Conservation (phyloP, 1,140 invertebrate genomes). For the Lordiphosa collinella region DNA sequence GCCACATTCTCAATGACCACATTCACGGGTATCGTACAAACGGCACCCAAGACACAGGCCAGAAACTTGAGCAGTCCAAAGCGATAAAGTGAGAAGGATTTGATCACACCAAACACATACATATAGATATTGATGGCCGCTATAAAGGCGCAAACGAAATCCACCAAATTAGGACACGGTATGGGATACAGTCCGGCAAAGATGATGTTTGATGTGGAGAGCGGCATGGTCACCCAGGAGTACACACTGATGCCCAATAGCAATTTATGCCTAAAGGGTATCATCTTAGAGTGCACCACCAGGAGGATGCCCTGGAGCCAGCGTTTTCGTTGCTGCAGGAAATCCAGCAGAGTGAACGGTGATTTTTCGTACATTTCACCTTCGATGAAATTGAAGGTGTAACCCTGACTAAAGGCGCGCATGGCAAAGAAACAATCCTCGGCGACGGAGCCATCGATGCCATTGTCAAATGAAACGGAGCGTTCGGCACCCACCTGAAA, state of each 20-base stretch:
- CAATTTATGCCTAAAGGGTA: conserved; percentile 91
- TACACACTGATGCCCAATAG: conserved; percentile 94
- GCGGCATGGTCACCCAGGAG: conserved; percentile 96
- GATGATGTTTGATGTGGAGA: conserved; percentile 93
- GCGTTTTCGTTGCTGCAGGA: conserved; percentile 96
- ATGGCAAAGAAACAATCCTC: conserved; percentile 99
- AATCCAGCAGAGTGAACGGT: conserved; percentile 96
- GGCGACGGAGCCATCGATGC: conserved; percentile 96
- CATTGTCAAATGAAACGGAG: conserved; percentile 96
- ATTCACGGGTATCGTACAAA: conserved; percentile 94
- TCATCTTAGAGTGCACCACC: conserved; percentile 93
- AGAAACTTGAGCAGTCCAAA: conserved; percentile 90
- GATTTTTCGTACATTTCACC: conserved; percentile 99
- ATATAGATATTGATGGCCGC: conserved; percentile 96
- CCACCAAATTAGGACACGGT: conserved; percentile 89
- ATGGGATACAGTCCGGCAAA: conserved; percentile 92
- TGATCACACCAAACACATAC: conserved; percentile 97
- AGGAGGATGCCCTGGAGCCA: conserved; percentile 98
- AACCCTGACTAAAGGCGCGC: conserved; percentile 92
- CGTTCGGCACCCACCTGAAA: conserved; percentile 91
- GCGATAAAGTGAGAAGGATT: conserved; percentile 94
- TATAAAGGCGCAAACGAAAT: conserved; percentile 93
- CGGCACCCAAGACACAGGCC: conserved; percentile 90
- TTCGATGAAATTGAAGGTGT: conserved; percentile 95
- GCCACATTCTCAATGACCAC: conserved; percentile 96